Conservation (phyloP, 1,140 invertebrate genomes). For the Drosophila orena region DNA sequence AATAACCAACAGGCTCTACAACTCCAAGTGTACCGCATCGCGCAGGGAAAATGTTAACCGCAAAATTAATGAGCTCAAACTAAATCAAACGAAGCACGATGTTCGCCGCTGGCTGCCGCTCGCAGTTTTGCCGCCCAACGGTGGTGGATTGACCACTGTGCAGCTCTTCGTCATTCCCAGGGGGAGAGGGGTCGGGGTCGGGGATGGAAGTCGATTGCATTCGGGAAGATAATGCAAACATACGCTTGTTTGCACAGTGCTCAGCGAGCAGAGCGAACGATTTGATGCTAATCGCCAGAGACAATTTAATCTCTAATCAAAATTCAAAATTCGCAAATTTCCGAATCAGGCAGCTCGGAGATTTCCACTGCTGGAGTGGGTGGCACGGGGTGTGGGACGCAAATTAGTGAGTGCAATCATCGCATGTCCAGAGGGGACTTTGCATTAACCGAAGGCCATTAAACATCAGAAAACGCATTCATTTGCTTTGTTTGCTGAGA, state of each 20-base stretch:
- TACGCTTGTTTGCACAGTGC: constrained; percentile 76
- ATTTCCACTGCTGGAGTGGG: neutral
- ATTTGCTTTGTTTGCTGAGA: constrained; percentile 13
- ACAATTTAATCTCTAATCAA: constrained; percentile 83
- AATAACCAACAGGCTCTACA: neutral
- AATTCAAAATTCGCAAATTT: constrained; percentile 80
- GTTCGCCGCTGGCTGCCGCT: constrained; percentile 46
- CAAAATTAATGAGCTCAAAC: constrained; percentile 80
- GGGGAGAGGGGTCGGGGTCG: neutral
- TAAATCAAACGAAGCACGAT: constrained; percentile 76
- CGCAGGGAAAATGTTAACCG: constrained; percentile 45
- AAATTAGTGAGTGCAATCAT: constrained; percentile 53
- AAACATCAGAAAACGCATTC: constrained; percentile 10
- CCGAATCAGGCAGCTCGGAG: constrained; percentile 31
- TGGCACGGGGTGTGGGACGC: constrained; percentile 13
- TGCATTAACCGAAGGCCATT: constrained; percentile 51
- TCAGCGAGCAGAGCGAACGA: constrained; percentile 42
- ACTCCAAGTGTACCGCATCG: constrained; percentile 27
- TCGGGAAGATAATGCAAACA: constrained; percentile 73
- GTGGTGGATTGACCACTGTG: constrained; percentile 46
- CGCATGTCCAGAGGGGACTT: constrained; percentile 11
- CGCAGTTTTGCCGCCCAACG: constrained; percentile 6
- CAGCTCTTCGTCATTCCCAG: constrained; percentile 1
- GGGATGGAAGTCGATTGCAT: constrained; percentile 35
- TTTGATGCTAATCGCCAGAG: constrained; percentile 78